Base-by-base conservation (phyloP, 2,888 invertebrate species). In the Hydraecia micacea region DNA sequence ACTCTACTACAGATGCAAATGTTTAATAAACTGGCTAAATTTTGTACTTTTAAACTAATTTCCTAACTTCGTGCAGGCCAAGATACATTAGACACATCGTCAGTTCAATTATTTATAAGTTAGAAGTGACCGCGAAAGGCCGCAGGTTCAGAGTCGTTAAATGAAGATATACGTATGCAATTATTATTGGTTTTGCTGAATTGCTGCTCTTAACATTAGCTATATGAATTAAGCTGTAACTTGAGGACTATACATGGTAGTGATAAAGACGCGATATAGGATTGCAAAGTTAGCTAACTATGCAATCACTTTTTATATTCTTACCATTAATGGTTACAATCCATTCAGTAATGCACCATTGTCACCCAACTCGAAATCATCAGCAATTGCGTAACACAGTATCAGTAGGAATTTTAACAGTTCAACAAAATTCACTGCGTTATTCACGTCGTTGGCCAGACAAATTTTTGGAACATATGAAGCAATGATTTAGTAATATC, bases 131-230 rank as follows among this genome's bases (percentile, higher is more conserved):
- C 36, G 36, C 77, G 55, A 77, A 81, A 71, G 28, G 55, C 77
- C 55, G 25, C 55, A 71, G 36, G 77, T 77, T 67, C 82, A 62
- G 67, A 77, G 82, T 60, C 82, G 77, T 82, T 77, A 67, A 81
- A 66, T 71, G 52, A 77, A 68, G 81, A 75, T 49, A 28, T 58
- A 58, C 39, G 11, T 0, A 39, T 49, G 28, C 62, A 75, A 75
- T 62, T 55, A 75, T 62, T 55, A 79, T 74, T 62, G 36, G 67
- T 68, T 60, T 46, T 32, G 2, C 73, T 73, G 32, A 72, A 75
- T 71, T 18, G 32, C n/a, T 79, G 49, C n/a, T 66, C 49, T 79
- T 79, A 52, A 60, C 66, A 73, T 80, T 80, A 0, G 32, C 13
- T 18, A 28, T 63, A 25, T 60, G 21, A 67, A 73, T 73, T 36